Evolutionary conservation across 2,888 invertebrate genomes (phyloP).

Genomic region (Thereva unica): DNA sequence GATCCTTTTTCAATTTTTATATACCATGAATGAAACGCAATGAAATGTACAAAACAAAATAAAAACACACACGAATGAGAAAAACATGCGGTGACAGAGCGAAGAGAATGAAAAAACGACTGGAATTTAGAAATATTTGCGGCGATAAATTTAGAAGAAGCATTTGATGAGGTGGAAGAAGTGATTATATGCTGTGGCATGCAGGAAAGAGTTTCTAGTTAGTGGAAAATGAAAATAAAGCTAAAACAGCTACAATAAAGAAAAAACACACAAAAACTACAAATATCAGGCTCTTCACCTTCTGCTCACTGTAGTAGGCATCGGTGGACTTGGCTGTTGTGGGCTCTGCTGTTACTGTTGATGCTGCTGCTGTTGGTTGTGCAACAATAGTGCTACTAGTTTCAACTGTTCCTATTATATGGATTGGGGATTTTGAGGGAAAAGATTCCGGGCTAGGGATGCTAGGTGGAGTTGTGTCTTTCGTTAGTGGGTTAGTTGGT

Average conservation of each 20-base stretch:
- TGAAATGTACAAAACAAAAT: no score
- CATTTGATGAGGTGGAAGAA: no score
- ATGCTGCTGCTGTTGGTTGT: slow-evolving; percentile 36
- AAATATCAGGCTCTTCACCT: slow-evolving; percentile 33
- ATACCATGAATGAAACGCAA: no score
- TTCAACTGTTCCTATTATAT: neutral
- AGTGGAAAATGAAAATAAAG: neutral
- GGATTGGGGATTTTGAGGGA: neutral
- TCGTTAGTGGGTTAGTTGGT: slow-evolving; percentile 44
- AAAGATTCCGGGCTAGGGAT: slow-evolving; percentile 4
- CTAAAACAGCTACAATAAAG: neutral
- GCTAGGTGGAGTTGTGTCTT: neutral
- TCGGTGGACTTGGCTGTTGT: slow-evolving; percentile 49
- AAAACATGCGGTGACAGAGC: no score
- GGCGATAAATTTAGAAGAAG: no score
- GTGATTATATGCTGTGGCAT: neutral
- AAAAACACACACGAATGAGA: no score
- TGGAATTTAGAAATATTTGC: no score
- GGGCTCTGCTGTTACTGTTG: slow-evolving; percentile 44
- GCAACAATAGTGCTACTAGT: slow-evolving; percentile 43
- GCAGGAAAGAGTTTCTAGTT: slow-evolving; percentile 1
- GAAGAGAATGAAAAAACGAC: no score
- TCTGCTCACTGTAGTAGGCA: slow-evolving; percentile 56
- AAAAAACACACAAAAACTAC: slow-evolving; percentile 23
- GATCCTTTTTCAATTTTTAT: no score